Percentiles rank a stretch among this genome's conserved stretches.
Evolutionary conservation across 2,888 invertebrate species (phyloP).

Genomic region (Prenolepis imparis): DNA sequence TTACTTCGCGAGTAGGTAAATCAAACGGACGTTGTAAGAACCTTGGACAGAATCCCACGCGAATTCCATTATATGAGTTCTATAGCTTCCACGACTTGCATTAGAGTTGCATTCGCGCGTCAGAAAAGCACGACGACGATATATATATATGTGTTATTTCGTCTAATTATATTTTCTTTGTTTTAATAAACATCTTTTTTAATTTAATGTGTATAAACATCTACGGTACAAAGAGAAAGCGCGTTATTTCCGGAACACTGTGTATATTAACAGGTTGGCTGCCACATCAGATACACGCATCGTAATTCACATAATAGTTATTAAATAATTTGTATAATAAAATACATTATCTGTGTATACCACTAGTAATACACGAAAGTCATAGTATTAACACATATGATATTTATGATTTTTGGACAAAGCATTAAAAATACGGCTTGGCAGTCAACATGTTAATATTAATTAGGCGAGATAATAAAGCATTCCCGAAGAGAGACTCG

Average conservation of each 20-base stretch:
- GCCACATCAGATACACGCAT: no score
- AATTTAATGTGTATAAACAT: background rate
- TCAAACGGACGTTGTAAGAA: slow-evolving; percentile 48
- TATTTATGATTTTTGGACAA: no score
- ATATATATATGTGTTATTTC: background rate
- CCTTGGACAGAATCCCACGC: slow-evolving; percentile 83
- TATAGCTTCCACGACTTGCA: slow-evolving; percentile 47
- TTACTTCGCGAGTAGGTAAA: slow-evolving; percentile 46
- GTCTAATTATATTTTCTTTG: background rate
- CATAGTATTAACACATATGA: no score
- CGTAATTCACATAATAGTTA: no score
- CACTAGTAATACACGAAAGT: no score
- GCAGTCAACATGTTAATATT: no score
- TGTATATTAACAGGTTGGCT: background rate
- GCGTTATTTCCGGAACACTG: slow-evolving; percentile 1
- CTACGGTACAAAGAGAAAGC: slow-evolving; percentile 13
- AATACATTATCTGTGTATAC: no score
- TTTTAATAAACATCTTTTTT: background rate
- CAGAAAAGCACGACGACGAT: slow-evolving; percentile 2
- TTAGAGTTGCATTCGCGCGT: slow-evolving; percentile 19
- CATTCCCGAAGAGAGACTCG: background rate
- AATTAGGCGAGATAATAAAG: background rate
- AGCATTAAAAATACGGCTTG: no score
- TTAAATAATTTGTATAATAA: no score
- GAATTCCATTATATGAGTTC: slow-evolving; percentile 77